These are phyloP conservation scores for Idaea biselata DNA, from an alignment of 2,888 invertebrate genomes.

Conservation along the genomic window DNA sequence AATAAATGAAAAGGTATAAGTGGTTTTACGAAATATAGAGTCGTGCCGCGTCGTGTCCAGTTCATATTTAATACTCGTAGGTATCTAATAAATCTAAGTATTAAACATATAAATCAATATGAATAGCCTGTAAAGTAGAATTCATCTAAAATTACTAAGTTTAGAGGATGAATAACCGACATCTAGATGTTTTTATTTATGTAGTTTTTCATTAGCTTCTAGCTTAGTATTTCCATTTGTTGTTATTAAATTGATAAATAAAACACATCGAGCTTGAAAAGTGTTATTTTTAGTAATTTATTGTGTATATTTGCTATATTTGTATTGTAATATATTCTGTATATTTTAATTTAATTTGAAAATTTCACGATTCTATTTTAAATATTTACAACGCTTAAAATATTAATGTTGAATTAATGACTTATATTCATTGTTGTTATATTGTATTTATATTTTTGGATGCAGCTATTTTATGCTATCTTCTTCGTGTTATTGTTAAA, in stretches of 20 bases:
- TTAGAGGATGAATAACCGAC: slow-evolving; percentile 76
- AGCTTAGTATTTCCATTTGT: slow-evolving; percentile 61
- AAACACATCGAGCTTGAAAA: slow-evolving; percentile 76
- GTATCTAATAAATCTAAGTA: slow-evolving; percentile 50
- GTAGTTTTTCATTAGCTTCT: slow-evolving; percentile 61
- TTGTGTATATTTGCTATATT: slow-evolving; percentile 71
- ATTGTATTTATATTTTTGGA: slow-evolving; percentile 76
- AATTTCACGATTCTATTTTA: slow-evolving; percentile 71
- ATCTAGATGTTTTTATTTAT: slow-evolving; percentile 63
- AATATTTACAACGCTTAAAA: slow-evolving; percentile 76
- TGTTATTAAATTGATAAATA: slow-evolving; percentile 51
- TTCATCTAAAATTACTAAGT: slow-evolving; percentile 73
- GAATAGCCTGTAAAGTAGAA: slow-evolving; percentile 54
- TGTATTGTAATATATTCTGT: slow-evolving; percentile 57
- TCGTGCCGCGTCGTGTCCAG: slow-evolving; percentile 37
- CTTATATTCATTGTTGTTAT: slow-evolving; percentile 73
- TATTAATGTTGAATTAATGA: slow-evolving; percentile 69
- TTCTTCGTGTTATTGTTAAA: slow-evolving; percentile 65
- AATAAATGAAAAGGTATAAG: slow-evolving; percentile 32
- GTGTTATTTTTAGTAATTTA: slow-evolving; percentile 71
- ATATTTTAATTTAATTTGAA: slow-evolving; percentile 63
- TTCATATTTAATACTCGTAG: slow-evolving; percentile 47
- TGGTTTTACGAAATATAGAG: slow-evolving; percentile 12
- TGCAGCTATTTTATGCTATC: slow-evolving; percentile 69
- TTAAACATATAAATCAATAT: slow-evolving; percentile 41